Evolutionary conservation across 2,797 vertebrate genomes (phyloP).

Genomic region (Anguilla megastoma): DNA sequence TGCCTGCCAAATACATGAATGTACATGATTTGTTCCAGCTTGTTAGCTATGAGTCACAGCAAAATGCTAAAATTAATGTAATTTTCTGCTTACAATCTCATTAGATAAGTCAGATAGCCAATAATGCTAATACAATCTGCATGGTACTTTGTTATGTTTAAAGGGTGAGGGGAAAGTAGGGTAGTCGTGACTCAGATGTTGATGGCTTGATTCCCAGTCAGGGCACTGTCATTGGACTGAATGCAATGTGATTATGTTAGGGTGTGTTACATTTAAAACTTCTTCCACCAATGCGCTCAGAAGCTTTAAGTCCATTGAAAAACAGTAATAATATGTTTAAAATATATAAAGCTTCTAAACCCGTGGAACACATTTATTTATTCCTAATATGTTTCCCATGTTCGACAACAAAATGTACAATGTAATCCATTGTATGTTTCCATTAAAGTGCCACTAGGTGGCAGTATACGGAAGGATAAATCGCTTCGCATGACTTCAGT

Average conservation of each 20-base stretch:
- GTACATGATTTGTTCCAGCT: neutral
- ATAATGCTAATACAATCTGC: too few species aligned
- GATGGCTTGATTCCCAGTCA: neutral
- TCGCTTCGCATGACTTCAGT: neutral
- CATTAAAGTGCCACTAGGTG: constrained; percentile 32
- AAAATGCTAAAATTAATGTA: too few species aligned
- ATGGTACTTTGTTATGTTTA: neutral
- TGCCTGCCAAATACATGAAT: neutral
- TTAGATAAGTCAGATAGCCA: too few species aligned
- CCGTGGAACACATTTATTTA: neutral
- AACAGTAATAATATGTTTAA: neutral
- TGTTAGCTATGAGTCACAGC: neutral
- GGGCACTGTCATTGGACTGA: neutral
- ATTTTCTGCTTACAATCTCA: too few species aligned
- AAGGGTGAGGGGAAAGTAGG: neutral
- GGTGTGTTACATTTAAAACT: neutral
- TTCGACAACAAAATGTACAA: neutral
- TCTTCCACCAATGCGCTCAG: neutral
- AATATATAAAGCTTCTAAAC: neutral
- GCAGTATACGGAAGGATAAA: constrained; percentile 24
- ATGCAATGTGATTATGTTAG: neutral
- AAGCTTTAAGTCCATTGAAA: neutral
- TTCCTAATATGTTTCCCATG: constrained; percentile 47
- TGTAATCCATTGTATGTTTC: neutral
- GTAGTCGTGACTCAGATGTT: neutral